Evolutionary conservation across 2,797 vertebrate species (phyloP).

Genomic region (Premnoplex brunnescens): DNA sequence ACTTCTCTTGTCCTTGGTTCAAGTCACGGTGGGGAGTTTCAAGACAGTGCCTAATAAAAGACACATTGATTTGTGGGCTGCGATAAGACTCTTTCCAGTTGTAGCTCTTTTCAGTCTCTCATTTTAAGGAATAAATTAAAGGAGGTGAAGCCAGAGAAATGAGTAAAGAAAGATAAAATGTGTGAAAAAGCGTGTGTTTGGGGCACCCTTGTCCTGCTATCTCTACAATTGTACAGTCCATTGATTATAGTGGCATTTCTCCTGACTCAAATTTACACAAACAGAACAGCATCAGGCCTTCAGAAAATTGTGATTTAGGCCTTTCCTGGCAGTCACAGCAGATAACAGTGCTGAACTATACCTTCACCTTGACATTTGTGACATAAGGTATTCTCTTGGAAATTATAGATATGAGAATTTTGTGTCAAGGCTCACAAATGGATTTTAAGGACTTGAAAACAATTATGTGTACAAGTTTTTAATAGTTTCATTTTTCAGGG

Average conservation of each 20-base stretch:
- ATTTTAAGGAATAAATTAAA: background rate
- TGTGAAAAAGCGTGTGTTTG: background rate
- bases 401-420: background rate
- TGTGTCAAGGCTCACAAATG: background rate
- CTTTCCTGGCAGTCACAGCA: background rate
- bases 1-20: background rate
- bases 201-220: background rate
- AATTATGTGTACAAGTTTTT: background rate
- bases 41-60: conserved; percentile 2
- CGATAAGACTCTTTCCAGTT: conserved; percentile 19
- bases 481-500: background rate
- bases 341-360: background rate
- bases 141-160: background rate
- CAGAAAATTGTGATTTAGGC: conserved; percentile 26
- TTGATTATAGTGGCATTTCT: conserved; percentile 1
- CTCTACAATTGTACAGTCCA: background rate
- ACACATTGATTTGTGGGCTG: background rate
- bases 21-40: background rate
- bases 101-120: background rate
- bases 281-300: background rate
- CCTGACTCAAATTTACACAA: background rate
- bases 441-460: background rate
- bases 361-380: background rate
- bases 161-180: background rate
- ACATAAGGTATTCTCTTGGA: background rate